These are phyloP conservation scores for Eupeodes corollae DNA, from an alignment of 1,140 invertebrate species.

Conservation along the genomic window DNA sequence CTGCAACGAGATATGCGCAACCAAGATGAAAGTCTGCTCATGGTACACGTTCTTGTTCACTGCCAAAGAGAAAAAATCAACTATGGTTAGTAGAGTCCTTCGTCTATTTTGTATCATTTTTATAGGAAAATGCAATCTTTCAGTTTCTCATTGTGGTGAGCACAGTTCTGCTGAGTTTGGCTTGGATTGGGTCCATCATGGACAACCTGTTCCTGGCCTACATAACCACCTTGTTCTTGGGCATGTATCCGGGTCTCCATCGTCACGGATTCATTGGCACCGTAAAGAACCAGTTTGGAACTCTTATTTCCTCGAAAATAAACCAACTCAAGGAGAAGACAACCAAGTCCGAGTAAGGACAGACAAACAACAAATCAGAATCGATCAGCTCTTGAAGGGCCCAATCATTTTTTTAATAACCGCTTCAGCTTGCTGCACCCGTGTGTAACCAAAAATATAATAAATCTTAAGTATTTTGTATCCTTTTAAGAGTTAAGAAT, in stretches of 20 bases:
- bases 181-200: not conserved
- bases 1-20: slow-evolving; percentile 7
- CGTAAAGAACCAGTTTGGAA: not conserved
- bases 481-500: too few relatives aligned
- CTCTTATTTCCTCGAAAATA: not conserved
- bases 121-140: not conserved
- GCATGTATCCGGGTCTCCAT: not conserved
- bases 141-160: not conserved
- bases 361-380: too few relatives aligned
- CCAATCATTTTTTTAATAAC: too few relatives aligned
- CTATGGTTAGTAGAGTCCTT: slow-evolving; percentile 6
- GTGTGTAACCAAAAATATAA: too few relatives aligned
- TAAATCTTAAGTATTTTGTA: too few relatives aligned
- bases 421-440: too few relatives aligned
- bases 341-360: not conserved
- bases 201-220: not conserved
- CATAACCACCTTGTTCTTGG: not conserved
- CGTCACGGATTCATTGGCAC: not conserved
- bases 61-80: slow-evolving; percentile 3
- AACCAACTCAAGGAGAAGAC: not conserved
- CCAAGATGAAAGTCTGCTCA: slow-evolving; percentile 1
- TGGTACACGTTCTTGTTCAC: not conserved
- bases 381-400: too few relatives aligned
- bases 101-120: not conserved
- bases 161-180: not conserved